Evolutionary conservation across 2,797 vertebrate genomes (phyloP).

Genomic region (Eospalax fontanierii): DNA sequence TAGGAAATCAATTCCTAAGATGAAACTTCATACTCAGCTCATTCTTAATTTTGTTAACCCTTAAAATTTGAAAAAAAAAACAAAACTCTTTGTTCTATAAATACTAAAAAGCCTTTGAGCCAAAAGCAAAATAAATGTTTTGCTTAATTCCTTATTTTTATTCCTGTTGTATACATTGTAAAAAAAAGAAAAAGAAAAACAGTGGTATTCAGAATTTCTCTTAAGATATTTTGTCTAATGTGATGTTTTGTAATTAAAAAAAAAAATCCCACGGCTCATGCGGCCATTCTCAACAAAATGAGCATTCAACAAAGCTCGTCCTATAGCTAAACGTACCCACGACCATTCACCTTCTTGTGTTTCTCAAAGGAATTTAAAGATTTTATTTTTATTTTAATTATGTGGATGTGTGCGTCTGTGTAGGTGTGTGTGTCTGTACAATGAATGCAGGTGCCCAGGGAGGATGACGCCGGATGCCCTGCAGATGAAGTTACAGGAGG

Average conservation of each 20-base stretch:
- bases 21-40: conserved; percentile 5
- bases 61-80: background rate
- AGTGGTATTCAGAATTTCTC: background rate
- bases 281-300: background rate
- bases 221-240: conserved; percentile 3
- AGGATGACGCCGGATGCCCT: background rate
- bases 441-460: background rate
- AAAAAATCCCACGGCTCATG: background rate
- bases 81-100: conserved; percentile 29
- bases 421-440: background rate
- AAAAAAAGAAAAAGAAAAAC: background rate
- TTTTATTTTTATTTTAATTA: background rate
- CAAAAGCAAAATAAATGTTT: conserved; percentile 24
- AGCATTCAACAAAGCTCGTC: conserved; percentile 1
- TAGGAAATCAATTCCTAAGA: conserved; percentile 66
- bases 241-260: conserved; percentile 2
- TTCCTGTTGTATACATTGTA: conserved; percentile 14
- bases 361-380: conserved; percentile 3
- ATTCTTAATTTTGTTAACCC: conserved; percentile 29
- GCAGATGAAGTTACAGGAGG: background rate
- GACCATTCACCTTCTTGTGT: conserved; percentile 8
- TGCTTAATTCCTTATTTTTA: conserved; percentile 31
- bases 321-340: background rate
- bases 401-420: background rate
- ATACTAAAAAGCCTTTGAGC: background rate